These are phyloP conservation scores for Atrina japonica DNA, from an alignment of 2,888 invertebrate species.

Conservation along the genomic window DNA sequence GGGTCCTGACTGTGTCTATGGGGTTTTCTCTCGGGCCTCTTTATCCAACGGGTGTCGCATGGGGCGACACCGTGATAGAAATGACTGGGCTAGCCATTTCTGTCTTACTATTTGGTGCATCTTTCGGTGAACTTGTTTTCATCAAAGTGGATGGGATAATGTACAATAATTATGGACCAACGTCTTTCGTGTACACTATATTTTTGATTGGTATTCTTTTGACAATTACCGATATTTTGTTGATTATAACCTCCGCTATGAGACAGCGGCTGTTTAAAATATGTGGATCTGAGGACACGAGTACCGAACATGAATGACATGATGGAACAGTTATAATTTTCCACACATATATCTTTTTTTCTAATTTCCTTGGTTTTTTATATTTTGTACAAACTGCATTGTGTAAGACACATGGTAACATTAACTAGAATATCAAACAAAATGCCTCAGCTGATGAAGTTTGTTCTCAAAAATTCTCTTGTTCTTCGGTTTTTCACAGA, in stretches of 20 bases:
- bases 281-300: no score
- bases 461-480: no score
- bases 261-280: no score
- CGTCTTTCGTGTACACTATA: constrained; percentile 53
- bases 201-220: constrained; percentile 46
- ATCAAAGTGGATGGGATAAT: constrained; percentile 57
- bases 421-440: no score
- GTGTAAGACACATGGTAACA: no score
- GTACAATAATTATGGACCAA: constrained; percentile 50
- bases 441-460: no score
- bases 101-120: constrained; percentile 51
- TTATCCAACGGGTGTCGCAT: constrained; percentile 61
- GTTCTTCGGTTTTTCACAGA: no score
- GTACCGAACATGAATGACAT: no score
- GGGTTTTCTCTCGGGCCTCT: constrained; percentile 56
- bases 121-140: constrained; percentile 54
- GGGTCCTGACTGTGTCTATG: constrained; percentile 52
- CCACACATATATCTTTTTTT: no score
- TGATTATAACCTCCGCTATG: constrained; percentile 3
- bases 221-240: constrained; percentile 34
- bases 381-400: no score
- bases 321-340: no score
- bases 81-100: constrained; percentile 61
- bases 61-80: constrained; percentile 58
- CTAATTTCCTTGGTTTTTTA: no score